Base-by-base conservation (phyloP, 53 echinoderm and acorn worm species). In the Paracentrotus lividus region DNA sequence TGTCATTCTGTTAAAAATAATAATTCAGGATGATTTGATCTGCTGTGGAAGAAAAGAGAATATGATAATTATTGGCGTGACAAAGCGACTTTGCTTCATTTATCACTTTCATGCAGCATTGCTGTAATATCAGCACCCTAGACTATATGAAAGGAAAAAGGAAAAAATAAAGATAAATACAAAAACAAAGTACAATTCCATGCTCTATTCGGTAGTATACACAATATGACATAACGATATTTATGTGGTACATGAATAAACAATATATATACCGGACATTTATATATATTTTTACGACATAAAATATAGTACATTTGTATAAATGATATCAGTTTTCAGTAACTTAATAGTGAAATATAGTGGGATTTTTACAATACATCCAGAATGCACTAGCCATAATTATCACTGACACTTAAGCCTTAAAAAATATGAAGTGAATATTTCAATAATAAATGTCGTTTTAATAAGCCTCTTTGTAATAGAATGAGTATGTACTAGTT, bases 81-180 rank as follows among this genome's bases (percentile, higher is more conserved):
- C 72, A 72, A 34, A 72, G 36, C 36, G 1, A 72, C 10, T 69
- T 69, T 69, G 38, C 36, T 16, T 72, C 2, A 40, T 72, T 38
- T 4, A 72, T 72, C 36, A 72, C 32, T 72, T 72, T 72, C 72
- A 72, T 72, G 72, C 72, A 72, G 72, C 31, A 1, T 29, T 26
- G 10, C 64, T 64, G 64, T 72, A 72, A 40, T 72, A 72, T 72
- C 72, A 72, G 72, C 72, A 33, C 15, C 67, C 40, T 72, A 72
- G 72, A 18, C 36, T 38, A 72, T 38, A 72, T 20, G 9, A 67
- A 31, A 72, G 40, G 72, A 72, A 72, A 72, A 36, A 72, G 16
- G 21, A 72, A 40, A 40, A 72, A 64, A 36, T 40, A 40, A 72
- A 72, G 72, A 40, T 20, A 40, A 40, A 72, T 18, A 72, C 36